Conservation (phyloP, 1,140 invertebrate species). For the Rhysida immarginata region DNA sequence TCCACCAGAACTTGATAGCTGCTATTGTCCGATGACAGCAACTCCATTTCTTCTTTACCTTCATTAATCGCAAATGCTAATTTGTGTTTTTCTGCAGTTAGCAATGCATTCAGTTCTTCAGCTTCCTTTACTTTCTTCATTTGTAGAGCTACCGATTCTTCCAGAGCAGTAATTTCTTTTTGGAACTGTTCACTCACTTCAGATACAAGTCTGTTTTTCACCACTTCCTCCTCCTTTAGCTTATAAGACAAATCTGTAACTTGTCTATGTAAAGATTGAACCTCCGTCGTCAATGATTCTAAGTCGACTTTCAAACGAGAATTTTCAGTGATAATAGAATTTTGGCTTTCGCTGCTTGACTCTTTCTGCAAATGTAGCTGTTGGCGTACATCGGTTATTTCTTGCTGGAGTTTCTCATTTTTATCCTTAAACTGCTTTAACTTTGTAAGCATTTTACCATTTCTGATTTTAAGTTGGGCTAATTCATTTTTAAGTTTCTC, state of each 20-base stretch:
- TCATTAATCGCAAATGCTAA: background rate
- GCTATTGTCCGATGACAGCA: background rate
- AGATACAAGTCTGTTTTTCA: background rate
- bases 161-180: background rate
- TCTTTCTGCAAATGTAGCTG: background rate
- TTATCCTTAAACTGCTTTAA: slow-evolving; percentile 27
- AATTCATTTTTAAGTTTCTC: slow-evolving; percentile 18
- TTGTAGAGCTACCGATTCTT: background rate
- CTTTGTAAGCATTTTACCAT: slow-evolving; percentile 27
- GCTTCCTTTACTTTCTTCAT: background rate
- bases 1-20: background rate
- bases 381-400: background rate
- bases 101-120: no score
- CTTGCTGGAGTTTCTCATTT: slow-evolving; percentile 23
- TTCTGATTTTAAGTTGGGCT: slow-evolving; percentile 21
- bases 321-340: background rate
- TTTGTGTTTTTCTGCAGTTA: background rate
- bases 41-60: background rate
- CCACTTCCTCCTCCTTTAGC: background rate
- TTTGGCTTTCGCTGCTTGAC: background rate
- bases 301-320: background rate
- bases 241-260: background rate
- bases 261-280: no score
- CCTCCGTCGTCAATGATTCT: background rate
- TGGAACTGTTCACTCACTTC: background rate